phyloP scores from a whole-genome alignment of 2,888 invertebrate genomes.

The Meandrusa payeni region DNA sequence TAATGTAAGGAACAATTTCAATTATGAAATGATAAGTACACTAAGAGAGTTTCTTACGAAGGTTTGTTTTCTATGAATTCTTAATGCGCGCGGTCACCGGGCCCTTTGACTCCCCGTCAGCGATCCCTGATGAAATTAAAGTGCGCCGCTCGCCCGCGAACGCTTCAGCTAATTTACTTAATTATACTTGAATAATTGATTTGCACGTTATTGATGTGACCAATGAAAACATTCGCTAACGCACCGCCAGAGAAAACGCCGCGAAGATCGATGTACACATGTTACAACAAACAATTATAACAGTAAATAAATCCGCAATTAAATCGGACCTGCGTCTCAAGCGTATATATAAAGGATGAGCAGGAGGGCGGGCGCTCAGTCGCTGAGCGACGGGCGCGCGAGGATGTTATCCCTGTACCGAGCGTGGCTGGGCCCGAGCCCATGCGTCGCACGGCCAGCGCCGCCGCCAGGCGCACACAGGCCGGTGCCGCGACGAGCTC shows the following conservation, averaged over 20 bases:
- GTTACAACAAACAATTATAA: slow-evolving; percentile 1
- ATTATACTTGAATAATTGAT: slow-evolving; percentile 4
- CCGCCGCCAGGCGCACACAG: slow-evolving; percentile 74
- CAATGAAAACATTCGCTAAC: not conserved
- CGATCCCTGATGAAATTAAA: slow-evolving; percentile 2
- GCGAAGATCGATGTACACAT: too few relatives aligned
- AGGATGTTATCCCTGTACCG: slow-evolving; percentile 76
- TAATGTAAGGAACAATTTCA: slow-evolving; percentile 10
- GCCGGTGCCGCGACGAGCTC: slow-evolving; percentile 63
- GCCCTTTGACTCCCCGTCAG: slow-evolving; percentile 13
- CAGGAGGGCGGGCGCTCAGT: slow-evolving; percentile 35
- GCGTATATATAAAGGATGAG: slow-evolving; percentile 44
- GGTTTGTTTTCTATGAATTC: slow-evolving; percentile 18
- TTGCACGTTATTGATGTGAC: not conserved
- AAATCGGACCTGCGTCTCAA: not conserved
- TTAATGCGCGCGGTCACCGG: slow-evolving; percentile 19
- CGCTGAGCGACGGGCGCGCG: slow-evolving; percentile 40
- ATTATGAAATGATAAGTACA: slow-evolving; percentile 14
- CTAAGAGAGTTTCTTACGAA: slow-evolving; percentile 11
- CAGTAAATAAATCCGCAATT: slow-evolving; percentile 16
- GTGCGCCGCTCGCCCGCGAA: not conserved
- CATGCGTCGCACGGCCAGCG: slow-evolving; percentile 67
- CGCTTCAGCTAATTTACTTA: not conserved
- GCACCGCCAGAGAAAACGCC: too few relatives aligned
- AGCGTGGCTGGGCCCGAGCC: slow-evolving; percentile 75